These are phyloP conservation scores for Cydia pomonella DNA, from an alignment of 1,140 invertebrate species.

Conservation along the genomic window DNA sequence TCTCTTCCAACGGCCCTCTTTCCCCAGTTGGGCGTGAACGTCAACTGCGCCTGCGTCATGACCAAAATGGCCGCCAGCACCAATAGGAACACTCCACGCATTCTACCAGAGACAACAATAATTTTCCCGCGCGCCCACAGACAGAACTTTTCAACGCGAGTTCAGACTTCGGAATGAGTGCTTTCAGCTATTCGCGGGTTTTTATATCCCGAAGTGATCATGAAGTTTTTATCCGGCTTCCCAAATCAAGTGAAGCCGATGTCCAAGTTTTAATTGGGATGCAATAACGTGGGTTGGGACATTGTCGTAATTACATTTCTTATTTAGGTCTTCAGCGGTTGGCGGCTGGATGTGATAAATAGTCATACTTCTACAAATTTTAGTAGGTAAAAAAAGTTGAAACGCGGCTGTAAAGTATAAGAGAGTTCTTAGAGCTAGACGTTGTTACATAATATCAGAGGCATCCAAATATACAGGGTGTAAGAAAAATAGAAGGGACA, in stretches of 20 bases:
- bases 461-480: too few species aligned
- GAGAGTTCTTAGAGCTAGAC: too few species aligned
- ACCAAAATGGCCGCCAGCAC: conserved; percentile 38
- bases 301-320: not conserved
- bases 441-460: too few species aligned
- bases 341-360: not conserved
- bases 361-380: too few species aligned
- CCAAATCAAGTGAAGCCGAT: conserved; percentile 43
- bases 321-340: not conserved
- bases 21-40: conserved; percentile 34
- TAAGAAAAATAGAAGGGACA: too few species aligned
- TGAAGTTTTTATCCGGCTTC: conserved; percentile 20
- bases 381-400: too few species aligned
- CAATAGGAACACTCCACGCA: conserved; percentile 45
- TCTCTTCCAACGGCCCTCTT: conserved; percentile 42
- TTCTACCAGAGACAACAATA: conserved; percentile 36
- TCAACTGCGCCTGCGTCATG: conserved; percentile 45
- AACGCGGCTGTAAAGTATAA: too few species aligned
- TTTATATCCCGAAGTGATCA: conserved; percentile 17
- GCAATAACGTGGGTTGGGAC: not conserved
- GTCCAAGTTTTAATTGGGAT: conserved; percentile 24
- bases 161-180: not conserved
- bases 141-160: not conserved
- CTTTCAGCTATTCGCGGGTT: not conserved
- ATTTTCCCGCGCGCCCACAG: not conserved